These are phyloP conservation scores for Vicugna pacos DNA, from an alignment of 2,113 vertebrate species.

Conservation along the genomic window DNA sequence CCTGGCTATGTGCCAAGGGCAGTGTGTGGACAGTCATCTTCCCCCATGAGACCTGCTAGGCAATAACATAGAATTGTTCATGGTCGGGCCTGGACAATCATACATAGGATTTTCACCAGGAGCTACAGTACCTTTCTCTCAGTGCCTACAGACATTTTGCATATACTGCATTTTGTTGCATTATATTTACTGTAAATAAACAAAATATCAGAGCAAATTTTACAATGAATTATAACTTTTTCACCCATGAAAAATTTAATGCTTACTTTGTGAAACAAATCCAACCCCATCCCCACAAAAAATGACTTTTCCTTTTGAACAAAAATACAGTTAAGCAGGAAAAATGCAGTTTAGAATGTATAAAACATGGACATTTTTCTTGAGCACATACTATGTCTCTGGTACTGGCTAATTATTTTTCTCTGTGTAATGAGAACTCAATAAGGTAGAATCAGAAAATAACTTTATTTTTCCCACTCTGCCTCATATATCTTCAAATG, in stretches of 20 bases:
- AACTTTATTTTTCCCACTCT: not conserved
- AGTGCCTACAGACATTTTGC: not conserved
- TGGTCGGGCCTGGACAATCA: not conserved
- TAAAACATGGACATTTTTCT: not conserved
- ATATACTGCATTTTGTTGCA: not conserved
- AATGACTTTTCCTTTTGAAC: not conserved
- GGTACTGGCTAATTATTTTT: not conserved
- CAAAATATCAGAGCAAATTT: not conserved
- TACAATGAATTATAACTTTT: not conserved
- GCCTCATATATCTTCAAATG: not conserved
- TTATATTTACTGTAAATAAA: not conserved
- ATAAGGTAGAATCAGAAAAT: not conserved
- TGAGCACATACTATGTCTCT: not conserved
- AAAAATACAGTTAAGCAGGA: not conserved
- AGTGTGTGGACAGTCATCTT: not conserved
- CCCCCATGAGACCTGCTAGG: rapidly evolving
- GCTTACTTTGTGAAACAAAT: not conserved
- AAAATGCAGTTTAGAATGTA: not conserved
- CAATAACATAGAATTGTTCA: not conserved
- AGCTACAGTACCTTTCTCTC: not conserved
- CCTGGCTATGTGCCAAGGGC: not conserved
- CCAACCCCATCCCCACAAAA: not conserved
- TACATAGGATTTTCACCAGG: not conserved
- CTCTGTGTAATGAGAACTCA: not conserved
- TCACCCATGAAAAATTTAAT: not conserved